Percentiles rank a stretch among this genome's conserved stretches.
Evolutionary conservation across 2,797 vertebrate species (phyloP).

Genomic region (Myotis myotis): DNA sequence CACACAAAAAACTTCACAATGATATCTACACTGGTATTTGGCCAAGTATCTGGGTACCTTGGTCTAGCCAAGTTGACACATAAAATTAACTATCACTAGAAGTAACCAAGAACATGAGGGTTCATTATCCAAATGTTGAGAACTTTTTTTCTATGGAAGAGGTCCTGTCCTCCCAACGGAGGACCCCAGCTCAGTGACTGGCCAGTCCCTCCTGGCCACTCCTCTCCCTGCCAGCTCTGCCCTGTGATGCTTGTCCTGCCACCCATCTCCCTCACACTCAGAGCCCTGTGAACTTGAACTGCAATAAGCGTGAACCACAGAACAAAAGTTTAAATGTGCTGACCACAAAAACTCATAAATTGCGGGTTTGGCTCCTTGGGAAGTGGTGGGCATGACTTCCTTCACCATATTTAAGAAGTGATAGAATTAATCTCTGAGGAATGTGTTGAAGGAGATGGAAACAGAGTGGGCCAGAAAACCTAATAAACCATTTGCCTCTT

Average conservation of each 20-base stretch:
- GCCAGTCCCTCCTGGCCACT: not conserved
- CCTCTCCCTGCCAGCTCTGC: not conserved
- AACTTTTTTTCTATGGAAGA: not conserved
- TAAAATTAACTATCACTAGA: not conserved
- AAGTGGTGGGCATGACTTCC: not conserved
- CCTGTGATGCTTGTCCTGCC: not conserved
- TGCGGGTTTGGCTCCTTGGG: not conserved
- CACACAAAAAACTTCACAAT: not conserved
- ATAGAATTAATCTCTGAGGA: slow-evolving; percentile 20
- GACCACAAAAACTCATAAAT: slow-evolving; percentile 33
- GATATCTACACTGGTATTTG: not conserved
- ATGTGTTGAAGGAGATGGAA: not conserved
- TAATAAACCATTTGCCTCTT: not conserved
- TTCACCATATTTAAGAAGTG: not conserved
- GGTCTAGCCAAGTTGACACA: not conserved
- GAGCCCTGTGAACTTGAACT: not conserved
- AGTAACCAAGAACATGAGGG: not conserved
- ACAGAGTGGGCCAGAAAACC: not conserved
- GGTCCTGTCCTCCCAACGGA: not conserved
- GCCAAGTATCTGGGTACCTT: not conserved
- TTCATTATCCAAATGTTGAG: not conserved
- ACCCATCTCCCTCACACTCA: not conserved
- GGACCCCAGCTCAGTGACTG: not conserved
- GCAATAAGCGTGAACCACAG: slow-evolving; percentile 12
- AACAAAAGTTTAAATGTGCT: not conserved